These are phyloP conservation scores for Pantala flavescens DNA, from an alignment of 1,140 invertebrate genomes.

Conservation along the genomic window DNA sequence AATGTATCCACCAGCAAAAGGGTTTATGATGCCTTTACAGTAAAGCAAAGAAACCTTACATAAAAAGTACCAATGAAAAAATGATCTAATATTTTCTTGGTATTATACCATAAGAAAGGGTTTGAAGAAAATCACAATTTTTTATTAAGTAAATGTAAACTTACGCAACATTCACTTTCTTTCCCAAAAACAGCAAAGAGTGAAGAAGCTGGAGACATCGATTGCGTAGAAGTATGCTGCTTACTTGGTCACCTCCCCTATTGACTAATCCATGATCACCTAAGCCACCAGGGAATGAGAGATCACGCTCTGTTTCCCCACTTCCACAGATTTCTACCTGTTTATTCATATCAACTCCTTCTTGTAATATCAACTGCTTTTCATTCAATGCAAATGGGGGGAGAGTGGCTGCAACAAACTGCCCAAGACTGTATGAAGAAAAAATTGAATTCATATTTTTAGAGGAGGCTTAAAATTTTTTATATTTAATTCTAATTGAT, in stretches of 20 bases:
- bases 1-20: too few relatives aligned
- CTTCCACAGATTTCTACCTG: not conserved
- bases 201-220: slow-evolving; percentile 72
- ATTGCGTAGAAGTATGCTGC: slow-evolving; percentile 63
- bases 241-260: slow-evolving; percentile 13
- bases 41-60: too few relatives aligned
- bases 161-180: slow-evolving; percentile 25
- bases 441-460: not conserved
- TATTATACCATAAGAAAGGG: too few relatives aligned
- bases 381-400: slow-evolving; percentile 47
- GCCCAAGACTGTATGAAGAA: slow-evolving; percentile 54
- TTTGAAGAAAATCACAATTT: too few relatives aligned
- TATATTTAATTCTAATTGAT: too few relatives aligned
- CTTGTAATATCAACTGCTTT: slow-evolving; percentile 45
- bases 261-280: not conserved
- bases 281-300: not conserved
- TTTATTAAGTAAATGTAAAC: not conserved
- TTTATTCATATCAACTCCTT: slow-evolving; percentile 28
- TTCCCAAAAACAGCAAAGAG: slow-evolving; percentile 48
- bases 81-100: too few relatives aligned
- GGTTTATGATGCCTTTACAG: too few relatives aligned
- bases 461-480: too few relatives aligned
- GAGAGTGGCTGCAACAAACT: slow-evolving; percentile 81
- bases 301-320: slow-evolving; percentile 20
- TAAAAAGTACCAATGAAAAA: too few relatives aligned